Conservation (phyloP, 2,888 invertebrate species). For the Synergus gifuensis region DNA sequence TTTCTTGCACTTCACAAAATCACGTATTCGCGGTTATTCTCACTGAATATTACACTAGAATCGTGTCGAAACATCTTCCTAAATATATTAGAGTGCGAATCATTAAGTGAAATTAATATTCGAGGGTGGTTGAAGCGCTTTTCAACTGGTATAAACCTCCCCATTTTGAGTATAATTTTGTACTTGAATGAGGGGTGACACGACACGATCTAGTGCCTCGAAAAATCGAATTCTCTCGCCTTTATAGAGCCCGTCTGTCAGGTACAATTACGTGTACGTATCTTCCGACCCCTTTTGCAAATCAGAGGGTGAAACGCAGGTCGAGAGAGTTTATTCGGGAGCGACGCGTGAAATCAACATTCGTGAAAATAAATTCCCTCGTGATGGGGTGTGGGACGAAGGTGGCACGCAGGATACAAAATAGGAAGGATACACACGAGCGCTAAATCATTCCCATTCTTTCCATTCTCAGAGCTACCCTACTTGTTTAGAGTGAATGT, state of each 20-base stretch:
- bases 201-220: constrained; percentile 13
- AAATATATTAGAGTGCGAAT: background rate
- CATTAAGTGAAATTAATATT: constrained; percentile 18
- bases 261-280: constrained; percentile 39
- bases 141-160: background rate
- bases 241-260: constrained; percentile 32
- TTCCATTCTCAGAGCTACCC: constrained; percentile 31
- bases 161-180: constrained; percentile 2
- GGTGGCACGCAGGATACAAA: constrained; percentile 35
- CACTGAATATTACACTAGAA: background rate
- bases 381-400: constrained; percentile 43
- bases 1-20: constrained; percentile 28
- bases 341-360: constrained; percentile 60
- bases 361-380: constrained; percentile 63
- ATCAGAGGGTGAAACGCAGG: constrained; percentile 20
- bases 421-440: constrained; percentile 33
- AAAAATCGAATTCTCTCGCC: constrained; percentile 16
- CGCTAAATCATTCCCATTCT: constrained; percentile 40
- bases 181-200: constrained; percentile 1
- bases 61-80: background rate
- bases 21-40: constrained; percentile 21
- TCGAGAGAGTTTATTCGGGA: constrained; percentile 44
- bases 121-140: background rate
- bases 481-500: constrained; percentile 39
- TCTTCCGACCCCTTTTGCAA: constrained; percentile 38